These are phyloP conservation scores for Fundulus diaphanus DNA, from an alignment of 2,797 vertebrate species.

Conservation along the genomic window DNA sequence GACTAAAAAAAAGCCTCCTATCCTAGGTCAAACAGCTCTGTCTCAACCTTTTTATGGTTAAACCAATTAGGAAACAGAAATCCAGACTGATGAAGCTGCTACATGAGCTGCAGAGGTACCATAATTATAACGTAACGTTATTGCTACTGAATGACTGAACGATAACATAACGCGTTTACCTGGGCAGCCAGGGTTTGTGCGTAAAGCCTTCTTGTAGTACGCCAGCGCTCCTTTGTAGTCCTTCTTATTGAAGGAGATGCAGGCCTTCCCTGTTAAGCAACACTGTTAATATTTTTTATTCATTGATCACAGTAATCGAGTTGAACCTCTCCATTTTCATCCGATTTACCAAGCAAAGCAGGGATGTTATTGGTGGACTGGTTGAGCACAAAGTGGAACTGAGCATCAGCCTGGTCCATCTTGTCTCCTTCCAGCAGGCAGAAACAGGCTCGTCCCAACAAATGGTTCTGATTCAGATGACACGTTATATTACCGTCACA, in stretches of 20 bases:
- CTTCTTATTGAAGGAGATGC: conserved; percentile 99
- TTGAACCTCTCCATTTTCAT: background rate
- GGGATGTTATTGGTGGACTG: conserved; percentile 99
- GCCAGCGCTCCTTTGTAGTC: conserved; percentile 97
- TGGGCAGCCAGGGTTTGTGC: conserved; percentile 97
- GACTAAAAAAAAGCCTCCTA: background rate
- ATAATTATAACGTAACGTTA: background rate
- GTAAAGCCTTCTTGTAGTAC: conserved; percentile 98
- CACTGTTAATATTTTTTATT: conserved; percentile 25
- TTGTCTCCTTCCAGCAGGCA: conserved; percentile 98
- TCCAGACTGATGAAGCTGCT: background rate
- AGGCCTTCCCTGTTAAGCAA: conserved; percentile 90
- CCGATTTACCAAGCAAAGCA: conserved; percentile 89
- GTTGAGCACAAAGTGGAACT: conserved; percentile 99
- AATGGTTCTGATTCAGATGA: conserved; percentile 88
- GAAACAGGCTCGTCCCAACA: conserved; percentile 98
- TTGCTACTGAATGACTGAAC: no score
- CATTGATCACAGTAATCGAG: background rate
- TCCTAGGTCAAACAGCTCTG: background rate
- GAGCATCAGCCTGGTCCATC: conserved; percentile 99
- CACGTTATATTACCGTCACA: conserved; percentile 10
- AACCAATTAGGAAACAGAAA: background rate
- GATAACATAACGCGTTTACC: conserved; percentile 77
- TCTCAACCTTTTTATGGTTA: background rate
- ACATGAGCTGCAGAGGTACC: background rate